A percentile compares a stretch with the other conserved stretches of the same genome.
These are phyloP conservation scores for Watsonalla binaria DNA, from an alignment of 2,888 invertebrate species.

Conservation along the genomic window DNA sequence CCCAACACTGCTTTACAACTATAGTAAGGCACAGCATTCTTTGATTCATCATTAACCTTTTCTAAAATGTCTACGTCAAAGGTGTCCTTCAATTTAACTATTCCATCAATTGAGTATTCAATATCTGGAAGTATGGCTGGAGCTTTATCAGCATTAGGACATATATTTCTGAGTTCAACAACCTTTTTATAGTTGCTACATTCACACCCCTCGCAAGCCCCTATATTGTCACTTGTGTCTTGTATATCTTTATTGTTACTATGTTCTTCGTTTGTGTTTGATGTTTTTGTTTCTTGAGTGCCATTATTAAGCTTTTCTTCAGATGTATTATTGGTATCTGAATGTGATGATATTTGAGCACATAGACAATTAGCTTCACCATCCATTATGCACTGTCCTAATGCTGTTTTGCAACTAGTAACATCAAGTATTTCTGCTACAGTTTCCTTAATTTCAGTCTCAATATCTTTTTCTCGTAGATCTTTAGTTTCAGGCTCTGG, in stretches of 20 bases:
- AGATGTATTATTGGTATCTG: slow-evolving; percentile 22
- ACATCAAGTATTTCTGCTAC: slow-evolving; percentile 6
- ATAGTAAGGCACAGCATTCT: slow-evolving; percentile 39
- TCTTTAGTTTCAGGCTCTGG: slow-evolving; percentile 1
- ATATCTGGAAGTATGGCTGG: slow-evolving; percentile 29
- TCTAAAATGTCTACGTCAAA: slow-evolving; percentile 42
- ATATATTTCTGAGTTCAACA: slow-evolving; percentile 9
- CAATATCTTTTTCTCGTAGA: slow-evolving; percentile 15
- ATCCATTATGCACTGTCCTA: slow-evolving; percentile 45
- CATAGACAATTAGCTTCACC: slow-evolving; percentile 43
- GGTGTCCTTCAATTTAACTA: slow-evolving; percentile 54
- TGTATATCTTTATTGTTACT: slow-evolving; percentile 7
- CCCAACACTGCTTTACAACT: slow-evolving; percentile 65
- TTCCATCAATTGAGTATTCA: slow-evolving; percentile 47
- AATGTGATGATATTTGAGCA: slow-evolving; percentile 36
- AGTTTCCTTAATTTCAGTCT: background rate
- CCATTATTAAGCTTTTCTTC: slow-evolving; percentile 10
- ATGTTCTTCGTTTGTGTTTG: slow-evolving; percentile 9
- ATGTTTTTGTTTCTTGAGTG: slow-evolving; percentile 3
- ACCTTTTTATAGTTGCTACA: slow-evolving; percentile 29
- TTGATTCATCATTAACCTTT: slow-evolving; percentile 10
- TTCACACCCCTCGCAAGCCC: slow-evolving; percentile 35
- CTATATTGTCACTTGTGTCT: slow-evolving; percentile 1
- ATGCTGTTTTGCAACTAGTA: slow-evolving; percentile 36
- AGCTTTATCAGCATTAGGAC: slow-evolving; percentile 4